Base-by-base conservation (phyloP, 2,888 invertebrate genomes). In the Tethea ocularis region DNA sequence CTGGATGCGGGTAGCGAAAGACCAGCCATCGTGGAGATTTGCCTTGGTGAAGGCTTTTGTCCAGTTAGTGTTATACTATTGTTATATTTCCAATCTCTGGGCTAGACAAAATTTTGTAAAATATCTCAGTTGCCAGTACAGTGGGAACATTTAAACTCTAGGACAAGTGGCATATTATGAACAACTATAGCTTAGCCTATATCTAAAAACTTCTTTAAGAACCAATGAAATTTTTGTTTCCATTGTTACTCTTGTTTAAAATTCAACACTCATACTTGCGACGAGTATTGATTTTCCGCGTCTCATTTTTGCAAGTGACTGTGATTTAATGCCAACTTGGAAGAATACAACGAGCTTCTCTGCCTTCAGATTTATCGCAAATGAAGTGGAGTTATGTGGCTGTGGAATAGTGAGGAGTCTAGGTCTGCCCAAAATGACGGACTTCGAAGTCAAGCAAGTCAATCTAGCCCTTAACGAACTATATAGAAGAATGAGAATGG, bases 401-500 rank as follows among this genome's bases (percentile, higher is more conserved):
- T 80, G 78, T 10, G 94, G 94, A 13, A 88, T 94, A 55, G 68
- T 74, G 8, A 91, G 84, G 64, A 89, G 92, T 71, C 79, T 88
- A 53, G 94, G 94, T 0, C 69, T 94, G 17, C 94, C 94, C 3
- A 84, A 78, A 72, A 83, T 94, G 81, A 87, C 86, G 8, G 84
- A 84, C 1, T 41, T 67, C 4, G 94, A 95, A 71, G 76, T 87
- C 2, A 74, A 75, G 0, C 69, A 82, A 6, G 68, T 93, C 11
- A 89, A 93, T 70, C 65, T 80, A 22, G 89, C 93, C 1, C 61
- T 91, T n/a, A 74, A 78, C 33, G 75, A 88, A 2, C 74, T 94
- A 1, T 62, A 65, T 20, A 26, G 24, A 0, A 88, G 77, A 57
- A 69, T 78, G 57, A 68, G 52, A 7, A 60, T 87, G 69, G 82